A percentile compares a stretch with the other conserved stretches of the same genome.
Evolutionary conservation across 2,888 invertebrate species (phyloP).

Genomic region (Eudasyphora cyanicolor): DNA sequence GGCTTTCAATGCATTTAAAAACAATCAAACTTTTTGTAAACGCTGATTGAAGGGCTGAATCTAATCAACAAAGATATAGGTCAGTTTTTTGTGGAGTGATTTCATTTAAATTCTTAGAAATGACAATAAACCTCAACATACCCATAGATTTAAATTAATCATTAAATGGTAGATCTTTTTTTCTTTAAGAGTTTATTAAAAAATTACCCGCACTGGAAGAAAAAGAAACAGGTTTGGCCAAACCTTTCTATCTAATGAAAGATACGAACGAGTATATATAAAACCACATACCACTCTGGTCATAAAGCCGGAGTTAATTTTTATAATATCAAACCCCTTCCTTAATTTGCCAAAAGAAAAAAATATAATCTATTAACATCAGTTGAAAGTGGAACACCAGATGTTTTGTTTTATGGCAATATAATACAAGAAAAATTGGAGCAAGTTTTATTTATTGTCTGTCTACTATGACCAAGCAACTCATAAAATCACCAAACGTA

Average conservation of each 20-base stretch:
- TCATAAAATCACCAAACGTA: not conserved
- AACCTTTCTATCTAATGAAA: slow-evolving; percentile 1
- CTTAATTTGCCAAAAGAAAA: not conserved
- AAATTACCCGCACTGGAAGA: not conserved
- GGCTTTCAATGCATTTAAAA: not conserved
- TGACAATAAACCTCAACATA: not conserved
- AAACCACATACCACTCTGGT: not conserved
- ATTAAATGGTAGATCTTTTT: not conserved
- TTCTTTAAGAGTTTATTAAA: no score
- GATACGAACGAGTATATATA: slow-evolving; percentile 2
- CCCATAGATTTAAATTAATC: not conserved
- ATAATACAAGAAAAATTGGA: not conserved
- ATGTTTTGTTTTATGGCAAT: not conserved
- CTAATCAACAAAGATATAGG: not conserved
- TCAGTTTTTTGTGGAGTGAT: not conserved
- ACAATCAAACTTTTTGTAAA: not conserved
- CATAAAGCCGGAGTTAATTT: no score
- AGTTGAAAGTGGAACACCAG: slow-evolving; percentile 22
- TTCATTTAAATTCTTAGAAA: not conserved
- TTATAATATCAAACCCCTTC: no score
- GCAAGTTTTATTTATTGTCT: not conserved
- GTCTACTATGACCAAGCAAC: not conserved
- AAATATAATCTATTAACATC: slow-evolving; percentile 2
- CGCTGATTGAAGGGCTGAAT: not conserved
- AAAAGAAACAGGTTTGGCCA: not conserved